These are phyloP conservation scores for Rhyacichthys aspro DNA, from an alignment of 2,797 vertebrate species.

Conservation along the genomic window DNA sequence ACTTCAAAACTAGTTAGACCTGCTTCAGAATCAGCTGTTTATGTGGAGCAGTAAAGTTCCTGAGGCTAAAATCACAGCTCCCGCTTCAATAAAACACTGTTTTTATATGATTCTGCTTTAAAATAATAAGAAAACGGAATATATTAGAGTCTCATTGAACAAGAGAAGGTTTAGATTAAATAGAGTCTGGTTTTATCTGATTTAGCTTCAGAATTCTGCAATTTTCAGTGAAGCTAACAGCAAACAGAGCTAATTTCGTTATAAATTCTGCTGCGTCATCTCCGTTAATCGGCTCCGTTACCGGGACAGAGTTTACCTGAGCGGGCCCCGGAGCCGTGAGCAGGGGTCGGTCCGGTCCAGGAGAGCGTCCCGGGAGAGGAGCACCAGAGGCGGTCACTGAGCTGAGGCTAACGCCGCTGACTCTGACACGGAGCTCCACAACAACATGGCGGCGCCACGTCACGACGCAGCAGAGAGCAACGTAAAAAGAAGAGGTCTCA, in stretches of 20 bases:
- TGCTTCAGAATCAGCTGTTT: too few relatives aligned
- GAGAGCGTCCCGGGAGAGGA: conserved; percentile 4
- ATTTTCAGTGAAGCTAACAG: conserved; percentile 31
- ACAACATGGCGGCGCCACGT: conserved; percentile 78
- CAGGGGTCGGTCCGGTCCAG: not conserved
- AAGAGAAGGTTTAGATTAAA: too few relatives aligned
- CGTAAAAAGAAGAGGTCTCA: conserved; percentile 1
- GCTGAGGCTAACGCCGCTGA: conserved; percentile 2
- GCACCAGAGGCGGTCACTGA: conserved; percentile 1
- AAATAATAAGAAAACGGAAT: too few relatives aligned
- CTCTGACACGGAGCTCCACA: conserved; percentile 59
- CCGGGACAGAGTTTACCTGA: not conserved
- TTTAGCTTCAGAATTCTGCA: too few relatives aligned
- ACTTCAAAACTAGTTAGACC: too few relatives aligned
- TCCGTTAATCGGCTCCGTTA: not conserved
- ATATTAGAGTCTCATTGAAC: too few relatives aligned
- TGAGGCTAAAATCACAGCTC: too few relatives aligned
- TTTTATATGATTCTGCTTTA: too few relatives aligned
- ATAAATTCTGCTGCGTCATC: conserved; percentile 1
- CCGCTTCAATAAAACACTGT: too few relatives aligned
- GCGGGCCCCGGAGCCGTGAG: not conserved
- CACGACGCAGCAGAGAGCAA: conserved; percentile 34
- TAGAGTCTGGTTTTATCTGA: too few relatives aligned
- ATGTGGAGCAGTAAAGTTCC: too few relatives aligned
- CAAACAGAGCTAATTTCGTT: conserved; percentile 8